Conservation (phyloP, 2,113 vertebrate genomes). For the Amphiprion ocellaris region DNA sequence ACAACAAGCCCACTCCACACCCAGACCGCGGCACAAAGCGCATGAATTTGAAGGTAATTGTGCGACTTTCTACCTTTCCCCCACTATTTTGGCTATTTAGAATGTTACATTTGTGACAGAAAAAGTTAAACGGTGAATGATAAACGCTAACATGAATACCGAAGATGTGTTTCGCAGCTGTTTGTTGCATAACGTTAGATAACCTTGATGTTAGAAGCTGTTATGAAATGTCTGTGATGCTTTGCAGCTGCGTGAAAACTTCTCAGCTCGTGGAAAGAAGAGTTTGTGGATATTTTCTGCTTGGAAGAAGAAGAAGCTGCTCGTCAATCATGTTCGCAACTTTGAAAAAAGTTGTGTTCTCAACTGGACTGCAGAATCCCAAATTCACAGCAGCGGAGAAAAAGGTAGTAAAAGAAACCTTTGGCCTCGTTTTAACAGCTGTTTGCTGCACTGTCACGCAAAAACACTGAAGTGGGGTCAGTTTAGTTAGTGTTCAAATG, state of each 20-base stretch:
- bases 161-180: conserved; percentile 10
- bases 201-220: not conserved
- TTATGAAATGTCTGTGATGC: rapidly evolving
- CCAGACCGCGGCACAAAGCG: too few relatives aligned
- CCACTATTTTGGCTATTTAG: not conserved
- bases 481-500: not conserved
- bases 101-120: not conserved
- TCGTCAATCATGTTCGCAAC: conserved; percentile 81
- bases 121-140: not conserved
- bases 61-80: not conserved
- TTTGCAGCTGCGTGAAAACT: too few relatives aligned
- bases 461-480: not conserved
- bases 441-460: not conserved
- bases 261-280: too few relatives aligned
- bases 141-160: not conserved
- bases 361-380: conserved; percentile 77
- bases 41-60: conserved; percentile 13
- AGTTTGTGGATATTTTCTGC: not conserved
- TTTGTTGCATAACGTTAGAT: too few relatives aligned
- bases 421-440: not conserved
- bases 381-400: conserved; percentile 75
- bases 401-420: conserved; percentile 72
- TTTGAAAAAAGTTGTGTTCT: conserved; percentile 81
- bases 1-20: conserved; percentile 17
- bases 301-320: not conserved